Percentiles rank a stretch among this genome's conserved stretches.
Evolutionary conservation across 2,113 vertebrate species (phyloP).

Genomic region (Leucopternis melanops): DNA sequence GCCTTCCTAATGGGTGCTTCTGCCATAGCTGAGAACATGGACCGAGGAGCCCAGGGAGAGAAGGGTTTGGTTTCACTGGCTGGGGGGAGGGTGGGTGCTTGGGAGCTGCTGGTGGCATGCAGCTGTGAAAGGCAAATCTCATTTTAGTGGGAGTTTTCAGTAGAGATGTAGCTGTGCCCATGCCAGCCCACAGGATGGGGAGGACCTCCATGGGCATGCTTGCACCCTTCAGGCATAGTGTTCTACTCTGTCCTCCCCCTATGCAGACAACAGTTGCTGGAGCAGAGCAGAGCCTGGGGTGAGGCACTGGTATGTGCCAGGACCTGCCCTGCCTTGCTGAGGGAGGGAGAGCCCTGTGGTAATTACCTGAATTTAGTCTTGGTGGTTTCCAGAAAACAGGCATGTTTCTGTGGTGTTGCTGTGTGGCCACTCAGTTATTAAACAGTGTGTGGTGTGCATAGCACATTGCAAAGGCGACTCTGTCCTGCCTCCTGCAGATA

Average conservation of each 20-base stretch:
- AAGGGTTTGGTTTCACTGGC: not conserved
- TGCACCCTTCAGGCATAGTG: accelerated
- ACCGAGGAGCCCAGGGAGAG: not conserved
- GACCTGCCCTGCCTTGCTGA: not conserved
- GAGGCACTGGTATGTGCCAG: not conserved
- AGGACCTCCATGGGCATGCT: accelerated
- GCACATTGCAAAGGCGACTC: not conserved
- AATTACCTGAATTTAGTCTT: not conserved
- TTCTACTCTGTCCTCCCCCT: not conserved
- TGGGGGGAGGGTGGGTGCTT: not conserved
- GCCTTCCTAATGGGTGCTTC: not conserved
- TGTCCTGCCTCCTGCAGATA: not conserved
- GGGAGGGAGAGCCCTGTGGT: not conserved
- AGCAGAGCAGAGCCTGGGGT: not conserved
- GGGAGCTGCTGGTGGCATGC: not conserved
- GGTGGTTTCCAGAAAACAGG: not conserved
- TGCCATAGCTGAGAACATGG: accelerated
- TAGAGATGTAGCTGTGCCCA: not conserved
- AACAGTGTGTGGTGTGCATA: accelerated
- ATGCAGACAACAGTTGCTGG: not conserved
- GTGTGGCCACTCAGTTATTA: not conserved
- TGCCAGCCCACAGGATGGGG: accelerated
- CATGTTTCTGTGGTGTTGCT: not conserved
- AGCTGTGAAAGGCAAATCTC: not conserved
- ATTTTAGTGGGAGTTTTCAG: not conserved